phyloP scores from a whole-genome alignment of 2,797 vertebrate species.

The Pantherophis vulpinus region DNA sequence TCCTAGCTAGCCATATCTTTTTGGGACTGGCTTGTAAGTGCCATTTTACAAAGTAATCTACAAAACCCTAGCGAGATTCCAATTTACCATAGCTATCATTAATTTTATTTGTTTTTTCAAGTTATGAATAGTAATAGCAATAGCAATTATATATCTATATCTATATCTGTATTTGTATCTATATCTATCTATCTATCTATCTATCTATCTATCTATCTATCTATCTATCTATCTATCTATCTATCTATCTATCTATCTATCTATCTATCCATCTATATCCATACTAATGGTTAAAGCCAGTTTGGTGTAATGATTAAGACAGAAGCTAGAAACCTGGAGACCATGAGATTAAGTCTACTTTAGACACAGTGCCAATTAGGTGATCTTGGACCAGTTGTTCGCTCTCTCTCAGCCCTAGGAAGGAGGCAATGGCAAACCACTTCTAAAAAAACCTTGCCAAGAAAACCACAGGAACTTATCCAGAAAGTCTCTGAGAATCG shows the following conservation, averaged over 20 bases:
- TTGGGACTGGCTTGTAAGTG: neutral
- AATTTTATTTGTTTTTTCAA: neutral
- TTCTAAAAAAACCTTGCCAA: too few species aligned
- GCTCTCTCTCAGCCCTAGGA: too few species aligned
- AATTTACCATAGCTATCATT: slow-evolving; percentile 7
- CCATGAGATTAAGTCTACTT: neutral
- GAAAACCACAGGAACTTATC: too few species aligned
- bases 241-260: too few species aligned
- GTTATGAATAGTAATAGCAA: neutral
- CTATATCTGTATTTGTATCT: neutral
- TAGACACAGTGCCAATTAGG: neutral
- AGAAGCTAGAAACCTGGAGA: neutral
- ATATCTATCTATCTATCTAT: too few species aligned
- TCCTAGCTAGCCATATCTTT: neutral
- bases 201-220: too few species aligned
- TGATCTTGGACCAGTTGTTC: too few species aligned
- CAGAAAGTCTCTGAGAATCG: too few species aligned
- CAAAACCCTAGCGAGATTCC: neutral
- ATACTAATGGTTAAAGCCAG: neutral
- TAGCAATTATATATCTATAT: neutral
- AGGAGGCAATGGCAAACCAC: too few species aligned
- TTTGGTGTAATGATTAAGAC: neutral
- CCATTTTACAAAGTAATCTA: slow-evolving; percentile 10
- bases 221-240: too few species aligned
- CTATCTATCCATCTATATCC: too few species aligned